Evolutionary conservation across 1,140 invertebrate genomes (phyloP).

Genomic region (Hyphantria cunea): DNA sequence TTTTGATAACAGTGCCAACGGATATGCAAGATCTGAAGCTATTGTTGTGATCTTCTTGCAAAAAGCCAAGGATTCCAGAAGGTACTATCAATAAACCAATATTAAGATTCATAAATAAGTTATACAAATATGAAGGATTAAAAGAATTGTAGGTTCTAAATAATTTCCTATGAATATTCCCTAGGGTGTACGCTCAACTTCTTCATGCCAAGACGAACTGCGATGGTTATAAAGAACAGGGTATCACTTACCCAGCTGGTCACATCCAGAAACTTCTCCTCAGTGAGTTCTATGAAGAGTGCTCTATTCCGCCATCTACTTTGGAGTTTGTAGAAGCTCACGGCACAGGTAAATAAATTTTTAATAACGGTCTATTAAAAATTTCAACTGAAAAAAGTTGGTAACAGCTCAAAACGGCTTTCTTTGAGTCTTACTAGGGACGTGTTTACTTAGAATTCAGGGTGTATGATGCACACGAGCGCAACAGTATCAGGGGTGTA

Average conservation of each 20-base stretch:
- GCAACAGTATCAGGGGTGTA: too few relatives aligned
- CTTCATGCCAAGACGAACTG: slow-evolving; percentile 88
- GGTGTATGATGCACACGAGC: too few relatives aligned
- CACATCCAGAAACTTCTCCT: slow-evolving; percentile 90
- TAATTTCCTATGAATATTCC: too few relatives aligned
- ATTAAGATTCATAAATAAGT: too few relatives aligned
- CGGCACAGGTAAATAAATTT: slow-evolving; percentile 89
- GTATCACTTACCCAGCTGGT: slow-evolving; percentile 96
- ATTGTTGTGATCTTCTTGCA: slow-evolving; percentile 91
- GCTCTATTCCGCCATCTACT: slow-evolving; percentile 86
- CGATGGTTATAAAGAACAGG: slow-evolving; percentile 94
- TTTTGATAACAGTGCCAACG: slow-evolving; percentile 92
- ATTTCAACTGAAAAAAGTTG: too few relatives aligned
- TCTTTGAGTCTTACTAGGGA: too few relatives aligned
- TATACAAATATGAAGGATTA: too few relatives aligned
- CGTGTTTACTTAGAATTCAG: too few relatives aligned
- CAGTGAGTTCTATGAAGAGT: slow-evolving; percentile 93
- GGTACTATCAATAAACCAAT: slow-evolving; percentile 41
- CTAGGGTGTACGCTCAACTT: slow-evolving; percentile 70
- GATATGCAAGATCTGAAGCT: slow-evolving; percentile 90
- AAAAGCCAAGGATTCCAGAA: slow-evolving; percentile 88
- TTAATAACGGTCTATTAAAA: too few relatives aligned
- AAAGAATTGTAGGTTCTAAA: too few relatives aligned
- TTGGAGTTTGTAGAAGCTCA: slow-evolving; percentile 95
- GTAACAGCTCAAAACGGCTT: too few relatives aligned